phyloP scores from a whole-genome alignment of 2,888 invertebrate species.

The Melolontha melolontha region DNA sequence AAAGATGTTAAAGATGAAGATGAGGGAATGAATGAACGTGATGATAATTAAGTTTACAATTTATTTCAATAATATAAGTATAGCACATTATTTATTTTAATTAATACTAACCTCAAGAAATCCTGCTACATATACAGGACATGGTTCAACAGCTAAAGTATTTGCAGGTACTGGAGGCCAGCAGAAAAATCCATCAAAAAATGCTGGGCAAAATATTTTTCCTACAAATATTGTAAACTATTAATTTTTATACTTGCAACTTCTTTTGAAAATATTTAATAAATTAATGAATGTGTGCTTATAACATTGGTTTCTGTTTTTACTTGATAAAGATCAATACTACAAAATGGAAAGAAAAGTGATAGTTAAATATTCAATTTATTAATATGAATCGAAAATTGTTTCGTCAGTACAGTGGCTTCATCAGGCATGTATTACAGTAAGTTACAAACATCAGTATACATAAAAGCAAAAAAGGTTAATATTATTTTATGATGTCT shows the following conservation, averaged over 20 bases:
- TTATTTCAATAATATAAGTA: conserved; percentile 4
- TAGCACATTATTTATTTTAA: background rate
- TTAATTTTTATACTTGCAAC: conserved; percentile 1
- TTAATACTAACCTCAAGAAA: conserved; percentile 60
- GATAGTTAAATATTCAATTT: too few species aligned
- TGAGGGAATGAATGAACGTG: conserved; percentile 50
- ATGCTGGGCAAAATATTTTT: conserved; percentile 66
- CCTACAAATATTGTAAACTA: conserved; percentile 46
- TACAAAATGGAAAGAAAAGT: too few species aligned
- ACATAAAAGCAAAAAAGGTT: too few species aligned
- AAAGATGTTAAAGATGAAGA: conserved; percentile 49
- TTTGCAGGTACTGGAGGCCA: conserved; percentile 69
- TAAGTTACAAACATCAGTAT: too few species aligned
- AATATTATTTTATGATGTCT: too few species aligned
- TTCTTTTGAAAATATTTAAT: background rate
- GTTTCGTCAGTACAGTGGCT: too few species aligned
- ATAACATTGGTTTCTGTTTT: too few species aligned
- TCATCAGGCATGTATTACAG: too few species aligned
- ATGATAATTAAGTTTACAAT: conserved; percentile 46
- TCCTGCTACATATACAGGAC: conserved; percentile 69
- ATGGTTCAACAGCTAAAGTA: conserved; percentile 62
- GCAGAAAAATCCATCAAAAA: conserved; percentile 70
- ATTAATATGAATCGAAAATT: too few species aligned
- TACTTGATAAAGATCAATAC: too few species aligned
- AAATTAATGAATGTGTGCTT: background rate